Evolutionary conservation across 2,113 vertebrate species (phyloP).

Genomic region (Tricholaema leucomelas): DNA sequence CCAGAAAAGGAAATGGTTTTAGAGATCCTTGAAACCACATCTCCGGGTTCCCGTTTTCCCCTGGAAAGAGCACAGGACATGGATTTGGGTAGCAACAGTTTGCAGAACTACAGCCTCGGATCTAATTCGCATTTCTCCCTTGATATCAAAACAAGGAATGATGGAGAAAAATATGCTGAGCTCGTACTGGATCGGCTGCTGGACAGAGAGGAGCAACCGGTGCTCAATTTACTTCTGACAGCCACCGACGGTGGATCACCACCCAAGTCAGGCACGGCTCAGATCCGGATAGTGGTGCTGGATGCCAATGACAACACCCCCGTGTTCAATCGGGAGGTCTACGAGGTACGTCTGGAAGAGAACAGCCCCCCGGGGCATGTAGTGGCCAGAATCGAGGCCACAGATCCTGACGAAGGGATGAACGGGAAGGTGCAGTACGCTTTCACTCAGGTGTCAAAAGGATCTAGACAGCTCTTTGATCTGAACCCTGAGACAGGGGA

Average conservation of each 20-base stretch:
- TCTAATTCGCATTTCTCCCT: constrained; percentile 62
- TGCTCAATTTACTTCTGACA: constrained; percentile 40
- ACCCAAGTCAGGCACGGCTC: constrained; percentile 14
- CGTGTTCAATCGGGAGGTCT: background rate
- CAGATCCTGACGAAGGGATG: constrained; percentile 55
- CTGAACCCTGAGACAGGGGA: constrained; percentile 57
- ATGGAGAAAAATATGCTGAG: background rate
- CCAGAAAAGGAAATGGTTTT: constrained; percentile 55
- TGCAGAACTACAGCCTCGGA: constrained; percentile 64
- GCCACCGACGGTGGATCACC: constrained; percentile 48
- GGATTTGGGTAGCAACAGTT: constrained; percentile 39
- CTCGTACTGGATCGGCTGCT: constrained; percentile 51
- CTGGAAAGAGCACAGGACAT: constrained; percentile 42
- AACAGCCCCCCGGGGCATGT: constrained; percentile 16
- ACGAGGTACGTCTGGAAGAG: constrained; percentile 61
- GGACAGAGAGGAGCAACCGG: constrained; percentile 41
- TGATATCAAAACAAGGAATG: background rate
- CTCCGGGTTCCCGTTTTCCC: constrained; percentile 34
- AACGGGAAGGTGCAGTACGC: constrained; percentile 35
- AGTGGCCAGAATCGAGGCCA: constrained; percentile 10
- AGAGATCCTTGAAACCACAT: constrained; percentile 34
- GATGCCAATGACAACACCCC: constrained; percentile 71
- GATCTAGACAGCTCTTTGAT: constrained; percentile 44
- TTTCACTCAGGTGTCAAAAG: constrained; percentile 32
- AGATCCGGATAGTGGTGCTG: constrained; percentile 21